Conservation (phyloP, 2,113 vertebrate genomes). For the Brachypteracias leptosomus region DNA sequence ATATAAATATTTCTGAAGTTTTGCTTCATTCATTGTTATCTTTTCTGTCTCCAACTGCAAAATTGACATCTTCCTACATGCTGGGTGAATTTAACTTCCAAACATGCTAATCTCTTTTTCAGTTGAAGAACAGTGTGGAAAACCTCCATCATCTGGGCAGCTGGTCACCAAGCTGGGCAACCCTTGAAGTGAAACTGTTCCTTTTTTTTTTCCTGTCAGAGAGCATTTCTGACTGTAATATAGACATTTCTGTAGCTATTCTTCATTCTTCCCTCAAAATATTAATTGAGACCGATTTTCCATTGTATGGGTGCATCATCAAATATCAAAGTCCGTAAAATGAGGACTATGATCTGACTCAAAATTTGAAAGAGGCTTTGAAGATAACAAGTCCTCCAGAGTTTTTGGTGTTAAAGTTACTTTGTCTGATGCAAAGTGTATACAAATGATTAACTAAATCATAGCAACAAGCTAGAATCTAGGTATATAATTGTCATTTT, state of each 20-base stretch:
- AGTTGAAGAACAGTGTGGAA: neutral
- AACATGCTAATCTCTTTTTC: neutral
- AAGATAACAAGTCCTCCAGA: neutral
- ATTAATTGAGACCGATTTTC: neutral
- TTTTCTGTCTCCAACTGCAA: neutral
- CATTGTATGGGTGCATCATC: neutral
- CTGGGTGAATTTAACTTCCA: neutral
- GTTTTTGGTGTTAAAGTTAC: neutral
- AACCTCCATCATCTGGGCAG: neutral
- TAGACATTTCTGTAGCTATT: neutral
- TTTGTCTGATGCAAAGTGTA: neutral
- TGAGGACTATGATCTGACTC: neutral
- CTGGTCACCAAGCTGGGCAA: neutral
- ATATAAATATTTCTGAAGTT: neutral
- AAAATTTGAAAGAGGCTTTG: neutral
- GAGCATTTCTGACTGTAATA: neutral
- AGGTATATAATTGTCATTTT: neutral
- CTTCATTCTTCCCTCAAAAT: neutral
- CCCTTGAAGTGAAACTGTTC: neutral
- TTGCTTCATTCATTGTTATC: neutral
- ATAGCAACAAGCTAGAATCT: accelerated
- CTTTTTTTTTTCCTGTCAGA: neutral
- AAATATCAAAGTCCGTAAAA: neutral
- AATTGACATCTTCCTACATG: neutral
- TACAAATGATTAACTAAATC: neutral